These are phyloP conservation scores for Pocota personata DNA, from an alignment of 2,888 invertebrate species.

Conservation along the genomic window DNA sequence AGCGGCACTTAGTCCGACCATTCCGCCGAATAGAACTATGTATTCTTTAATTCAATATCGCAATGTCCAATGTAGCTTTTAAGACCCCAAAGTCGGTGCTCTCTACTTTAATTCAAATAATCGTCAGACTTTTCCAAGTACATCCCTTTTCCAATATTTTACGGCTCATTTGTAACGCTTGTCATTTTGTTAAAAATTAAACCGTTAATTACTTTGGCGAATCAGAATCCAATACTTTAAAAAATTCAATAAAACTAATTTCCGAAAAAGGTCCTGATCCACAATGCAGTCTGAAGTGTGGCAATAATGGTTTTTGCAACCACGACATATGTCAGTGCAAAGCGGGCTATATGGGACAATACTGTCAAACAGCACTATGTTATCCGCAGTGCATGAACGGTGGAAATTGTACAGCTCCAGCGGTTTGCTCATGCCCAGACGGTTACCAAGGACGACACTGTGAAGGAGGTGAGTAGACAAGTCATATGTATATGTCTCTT, in stretches of 20 bases:
- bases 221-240: neutral
- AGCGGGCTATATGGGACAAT: conserved; percentile 95
- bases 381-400: conserved; percentile 97
- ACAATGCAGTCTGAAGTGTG: conserved; percentile 94
- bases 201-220: neutral
- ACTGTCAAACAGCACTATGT: conserved; percentile 94
- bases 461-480: conserved; percentile 89
- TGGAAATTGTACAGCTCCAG: conserved; percentile 95
- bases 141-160: neutral
- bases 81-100: no score
- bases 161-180: conserved; percentile 58
- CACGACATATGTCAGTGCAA: conserved; percentile 93
- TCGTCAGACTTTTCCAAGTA: conserved; percentile 34
- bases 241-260: neutral
- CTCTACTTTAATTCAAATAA: neutral
- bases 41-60: neutral
- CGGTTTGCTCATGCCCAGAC: conserved; percentile 93
- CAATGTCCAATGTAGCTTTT: no score
- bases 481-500: neutral
- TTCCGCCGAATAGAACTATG: no score
- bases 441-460: conserved; percentile 96
- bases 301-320: conserved; percentile 93
- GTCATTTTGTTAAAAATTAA: conserved; percentile 24
- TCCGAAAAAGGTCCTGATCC: conserved; percentile 90
- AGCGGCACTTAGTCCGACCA: no score